Base-by-base conservation (phyloP, 2,113 vertebrate genomes). In the Sapajus apella region DNA sequence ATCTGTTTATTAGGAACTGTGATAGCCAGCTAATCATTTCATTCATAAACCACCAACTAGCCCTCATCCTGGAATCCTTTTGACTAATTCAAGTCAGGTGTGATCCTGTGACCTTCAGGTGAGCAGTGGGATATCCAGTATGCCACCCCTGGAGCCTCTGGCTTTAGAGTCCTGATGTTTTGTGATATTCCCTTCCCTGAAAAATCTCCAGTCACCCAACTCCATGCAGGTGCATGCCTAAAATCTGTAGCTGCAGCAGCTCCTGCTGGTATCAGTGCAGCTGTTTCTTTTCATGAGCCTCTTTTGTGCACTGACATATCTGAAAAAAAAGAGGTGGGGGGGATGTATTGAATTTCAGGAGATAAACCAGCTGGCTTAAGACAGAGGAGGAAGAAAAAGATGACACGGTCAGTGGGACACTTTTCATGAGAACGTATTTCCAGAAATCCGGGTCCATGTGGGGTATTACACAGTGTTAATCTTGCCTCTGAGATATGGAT, bases 281-380 rank as follows among this genome's bases (percentile, higher is more conserved):
- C 97, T 97, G 94, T 88, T 98, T 79, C 96, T 81, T 97, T 95
- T 98, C 97, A 97, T 50, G 94, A 68, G 90, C 90, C 96, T 97
- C 95, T 96, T 97, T 96, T 97, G 94, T 96, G 95, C 94, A 92
- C 93, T 97, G 97, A 97, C 83, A 66, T 96, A 94, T 96, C 97
- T 94, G 73, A 55, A 56, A 27, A 37, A 43, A 56, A 50, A 6
- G 25, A 9, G 0, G 50, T 61, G 77, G 0, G 61, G 75, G 73
- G 50, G 86, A 47, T 89, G 45, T 94, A 98, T 97, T 97, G 93
- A 96, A 97, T 98, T 97, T 97, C 97, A 95, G 90, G 94, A 98
- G 96, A 97, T 95, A 96, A 97, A 96, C 95, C 97, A 98, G 96
- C 96, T 98, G 96, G 86, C 90, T 77, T 90, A 87, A 96, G 94